Evolutionary conservation across 23 tunicate genomes (phyloP), one percentile per base, ranked within the genome.

Genomic region (Aplidium turbinatum): DNA sequence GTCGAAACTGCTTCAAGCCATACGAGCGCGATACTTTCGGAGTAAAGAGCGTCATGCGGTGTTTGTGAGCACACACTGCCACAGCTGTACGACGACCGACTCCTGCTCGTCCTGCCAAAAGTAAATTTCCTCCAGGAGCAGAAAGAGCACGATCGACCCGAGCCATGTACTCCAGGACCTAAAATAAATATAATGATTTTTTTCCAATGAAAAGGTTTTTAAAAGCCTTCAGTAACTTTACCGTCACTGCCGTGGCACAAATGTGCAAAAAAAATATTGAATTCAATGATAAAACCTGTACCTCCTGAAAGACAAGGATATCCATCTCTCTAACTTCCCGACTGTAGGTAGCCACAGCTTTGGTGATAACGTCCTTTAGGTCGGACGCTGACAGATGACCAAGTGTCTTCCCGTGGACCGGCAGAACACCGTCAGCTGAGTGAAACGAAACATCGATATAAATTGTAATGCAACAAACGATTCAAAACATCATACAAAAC

Each of bases 151-250:
- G 97, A 31, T 91, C 91, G 2, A 90, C 81, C 1, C 97, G 76
- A 18, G 97, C 97, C 89, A 90, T 82, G 68, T 70, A 90, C 31
- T 90, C 89, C 63, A 90, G 57, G 39, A 90, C 89, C 89, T 83
- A 28, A 26, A 75, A 5, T 6, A 55, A 35, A 57, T 9, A 11
- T 9, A 63, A 11, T n/a, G n/a, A n/a, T n/a, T n/a, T n/a, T n/a
- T n/a, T n/a, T n/a, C n/a, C n/a, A n/a, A n/a, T n/a, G n/a, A n/a
- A n/a, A n/a, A n/a, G n/a, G n/a, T n/a, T n/a, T n/a, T n/a, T n/a
- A n/a, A n/a, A n/a, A n/a, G n/a, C n/a, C n/a, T n/a, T n/a, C n/a
- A n/a, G n/a, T n/a, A n/a, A n/a, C n/a, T n/a, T n/a, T n/a, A n/a
- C n/a, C n/a, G n/a, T n/a, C n/a, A n/a, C n/a, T n/a, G n/a, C n/a